Evolutionary conservation across 2,113 vertebrate genomes (phyloP).

Genomic region (Urocitellus parryii): DNA sequence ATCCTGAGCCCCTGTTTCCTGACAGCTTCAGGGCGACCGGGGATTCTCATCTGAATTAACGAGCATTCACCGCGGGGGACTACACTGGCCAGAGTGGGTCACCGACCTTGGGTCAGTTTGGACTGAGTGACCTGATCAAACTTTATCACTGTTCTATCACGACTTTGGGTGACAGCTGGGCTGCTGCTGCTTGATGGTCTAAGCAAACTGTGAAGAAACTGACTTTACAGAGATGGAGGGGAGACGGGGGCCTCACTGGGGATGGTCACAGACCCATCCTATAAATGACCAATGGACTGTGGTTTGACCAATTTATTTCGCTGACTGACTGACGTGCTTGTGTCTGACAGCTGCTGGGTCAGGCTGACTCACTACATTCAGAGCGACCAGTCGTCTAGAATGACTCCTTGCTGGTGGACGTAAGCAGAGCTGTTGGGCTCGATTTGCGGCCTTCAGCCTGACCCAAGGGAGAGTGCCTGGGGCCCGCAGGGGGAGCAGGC

Average conservation of each 20-base stretch:
- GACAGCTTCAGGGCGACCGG: background rate
- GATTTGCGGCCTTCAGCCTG: background rate
- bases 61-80: background rate
- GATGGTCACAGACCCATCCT: background rate
- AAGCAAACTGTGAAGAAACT: background rate
- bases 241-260: fast-evolving
- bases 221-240: background rate
- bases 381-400: background rate
- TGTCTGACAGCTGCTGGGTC: background rate
- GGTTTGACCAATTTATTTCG: background rate
- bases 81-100: background rate
- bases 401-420: background rate
- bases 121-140: background rate
- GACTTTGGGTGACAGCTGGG: background rate
- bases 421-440: background rate
- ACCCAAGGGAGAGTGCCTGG: background rate
- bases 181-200: background rate
- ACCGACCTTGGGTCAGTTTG: background rate
- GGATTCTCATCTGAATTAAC: background rate
- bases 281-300: background rate
- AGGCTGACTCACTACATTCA: background rate
- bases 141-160: background rate
- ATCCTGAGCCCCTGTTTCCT: too few species aligned
- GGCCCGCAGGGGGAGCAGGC: conserved; percentile 29
- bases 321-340: background rate